These are phyloP conservation scores for Mythimna pallens DNA, from an alignment of 2,888 invertebrate genomes.

Conservation along the genomic window DNA sequence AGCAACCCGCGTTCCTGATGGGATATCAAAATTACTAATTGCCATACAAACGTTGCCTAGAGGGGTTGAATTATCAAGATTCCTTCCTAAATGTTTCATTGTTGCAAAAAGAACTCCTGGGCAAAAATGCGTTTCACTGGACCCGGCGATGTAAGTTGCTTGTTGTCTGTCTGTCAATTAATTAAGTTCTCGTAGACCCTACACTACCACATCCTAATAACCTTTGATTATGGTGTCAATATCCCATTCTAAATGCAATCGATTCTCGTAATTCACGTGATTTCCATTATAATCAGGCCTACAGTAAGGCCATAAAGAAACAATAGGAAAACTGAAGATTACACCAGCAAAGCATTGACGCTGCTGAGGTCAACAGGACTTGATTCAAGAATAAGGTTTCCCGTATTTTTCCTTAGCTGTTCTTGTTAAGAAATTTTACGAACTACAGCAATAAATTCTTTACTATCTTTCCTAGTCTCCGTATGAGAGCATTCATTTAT, in stretches of 20 bases:
- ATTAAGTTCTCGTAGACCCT: background rate
- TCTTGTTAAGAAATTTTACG: conserved; percentile 9
- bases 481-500: background rate
- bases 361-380: conserved; percentile 46
- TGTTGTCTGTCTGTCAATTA: background rate
- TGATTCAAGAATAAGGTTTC: conserved; percentile 24
- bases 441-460: background rate
- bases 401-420: conserved; percentile 40
- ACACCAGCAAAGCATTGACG: conserved; percentile 46
- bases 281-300: conserved; percentile 28
- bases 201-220: background rate
- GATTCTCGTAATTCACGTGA: conserved; percentile 40
- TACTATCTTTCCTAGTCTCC: background rate
- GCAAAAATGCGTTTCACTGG: background rate
- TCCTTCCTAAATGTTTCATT: background rate
- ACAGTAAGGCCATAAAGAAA: conserved; percentile 44
- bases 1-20: background rate
- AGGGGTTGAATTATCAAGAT: background rate
- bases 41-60: background rate
- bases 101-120: background rate
- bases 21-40: background rate
- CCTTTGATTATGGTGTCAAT: conserved; percentile 10
- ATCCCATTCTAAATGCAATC: conserved; percentile 32
- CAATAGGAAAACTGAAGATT: conserved; percentile 53
- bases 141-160: background rate